phyloP scores from a whole-genome alignment of 2,797 vertebrate genomes.

The Psittacula derbiana region DNA sequence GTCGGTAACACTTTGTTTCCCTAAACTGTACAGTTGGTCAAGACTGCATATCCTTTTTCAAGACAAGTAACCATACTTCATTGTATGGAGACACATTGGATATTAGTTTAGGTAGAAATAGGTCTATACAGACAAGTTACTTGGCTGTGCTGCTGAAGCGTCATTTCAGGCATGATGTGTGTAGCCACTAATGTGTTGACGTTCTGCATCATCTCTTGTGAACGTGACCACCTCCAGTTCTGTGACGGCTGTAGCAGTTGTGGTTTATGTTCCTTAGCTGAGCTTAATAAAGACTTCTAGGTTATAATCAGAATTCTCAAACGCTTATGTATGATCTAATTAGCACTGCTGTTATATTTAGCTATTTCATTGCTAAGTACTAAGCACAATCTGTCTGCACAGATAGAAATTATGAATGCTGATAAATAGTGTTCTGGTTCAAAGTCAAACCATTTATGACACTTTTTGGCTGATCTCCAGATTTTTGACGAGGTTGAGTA shows the following conservation, averaged over 20 bases:
- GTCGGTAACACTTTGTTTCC: accelerated
- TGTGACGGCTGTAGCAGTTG: neutral
- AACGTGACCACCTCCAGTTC: neutral
- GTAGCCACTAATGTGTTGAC: accelerated
- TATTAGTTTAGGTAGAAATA: neutral
- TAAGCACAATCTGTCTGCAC: neutral
- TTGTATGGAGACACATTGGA: neutral
- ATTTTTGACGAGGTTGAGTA: conserved; percentile 5
- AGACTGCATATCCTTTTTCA: neutral
- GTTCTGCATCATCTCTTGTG: neutral
- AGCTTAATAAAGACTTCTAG: neutral
- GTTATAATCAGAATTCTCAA: neutral
- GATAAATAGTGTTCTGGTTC: neutral
- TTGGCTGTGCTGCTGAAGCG: neutral
- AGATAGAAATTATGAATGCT: neutral
- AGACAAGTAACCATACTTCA: neutral
- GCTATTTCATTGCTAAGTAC: neutral
- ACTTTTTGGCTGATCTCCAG: conserved; percentile 26
- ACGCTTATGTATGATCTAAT: neutral
- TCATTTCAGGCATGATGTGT: neutral
- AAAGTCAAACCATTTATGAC: conserved; percentile 17
- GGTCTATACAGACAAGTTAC: neutral
- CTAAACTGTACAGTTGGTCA: accelerated
- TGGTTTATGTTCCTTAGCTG: neutral
- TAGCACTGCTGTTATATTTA: neutral